These are phyloP conservation scores for Bombyx huttoni DNA, from an alignment of 2,888 invertebrate species.

Conservation along the genomic window DNA sequence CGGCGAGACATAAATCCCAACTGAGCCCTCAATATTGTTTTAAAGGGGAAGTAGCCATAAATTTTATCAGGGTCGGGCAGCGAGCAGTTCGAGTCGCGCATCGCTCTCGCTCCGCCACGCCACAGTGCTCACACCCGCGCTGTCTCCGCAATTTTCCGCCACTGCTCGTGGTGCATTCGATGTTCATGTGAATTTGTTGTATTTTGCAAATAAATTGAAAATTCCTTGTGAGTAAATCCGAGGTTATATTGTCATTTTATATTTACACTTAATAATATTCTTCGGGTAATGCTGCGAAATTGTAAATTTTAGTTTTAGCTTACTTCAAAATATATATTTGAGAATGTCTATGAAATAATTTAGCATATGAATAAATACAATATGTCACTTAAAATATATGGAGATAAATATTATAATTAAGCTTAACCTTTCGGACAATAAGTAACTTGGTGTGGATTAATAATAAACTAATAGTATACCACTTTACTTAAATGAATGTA, in stretches of 20 bases:
- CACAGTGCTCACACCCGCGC: constrained; percentile 17
- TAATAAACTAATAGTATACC: no score
- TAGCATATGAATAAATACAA: no score
- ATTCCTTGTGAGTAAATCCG: constrained; percentile 25
- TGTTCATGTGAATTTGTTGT: constrained; percentile 47
- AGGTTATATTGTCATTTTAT: constrained; percentile 5
- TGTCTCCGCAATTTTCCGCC: constrained; percentile 62
- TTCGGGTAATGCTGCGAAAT: no score
- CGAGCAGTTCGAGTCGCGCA: constrained; percentile 28
- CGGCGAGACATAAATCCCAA: constrained; percentile 73
- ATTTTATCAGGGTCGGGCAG: constrained; percentile 71
- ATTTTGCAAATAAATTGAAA: constrained; percentile 42
- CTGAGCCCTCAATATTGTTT: constrained; percentile 75
- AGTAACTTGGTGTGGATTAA: no score
- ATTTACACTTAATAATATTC: not conserved
- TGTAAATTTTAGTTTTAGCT: no score
- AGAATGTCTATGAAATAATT: no score
- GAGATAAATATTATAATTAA: no score
- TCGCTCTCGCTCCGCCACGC: constrained; percentile 17
- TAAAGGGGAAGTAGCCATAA: constrained; percentile 74
- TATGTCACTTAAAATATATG: no score
- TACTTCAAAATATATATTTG: no score
- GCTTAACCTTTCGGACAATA: no score
- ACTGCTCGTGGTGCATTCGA: constrained; percentile 45
- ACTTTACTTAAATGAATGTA: no score